Conservation (phyloP, 2,113 vertebrate species). For the Euleptes europaea region DNA sequence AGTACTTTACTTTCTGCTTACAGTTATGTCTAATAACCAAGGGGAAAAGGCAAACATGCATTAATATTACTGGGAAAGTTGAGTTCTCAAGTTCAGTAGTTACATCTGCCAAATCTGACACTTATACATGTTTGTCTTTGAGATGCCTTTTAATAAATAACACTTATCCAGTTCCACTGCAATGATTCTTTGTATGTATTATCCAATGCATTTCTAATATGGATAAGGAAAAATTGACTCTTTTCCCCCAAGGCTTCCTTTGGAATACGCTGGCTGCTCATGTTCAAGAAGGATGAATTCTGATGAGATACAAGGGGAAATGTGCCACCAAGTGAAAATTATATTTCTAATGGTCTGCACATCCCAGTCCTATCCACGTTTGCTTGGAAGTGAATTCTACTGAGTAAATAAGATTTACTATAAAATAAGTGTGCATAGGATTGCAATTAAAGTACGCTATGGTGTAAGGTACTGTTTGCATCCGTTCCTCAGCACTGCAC, state of each 20-base stretch:
- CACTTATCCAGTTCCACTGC: not conserved
- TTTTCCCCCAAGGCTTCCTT: not conserved
- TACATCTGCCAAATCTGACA: not conserved
- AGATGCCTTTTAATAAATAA: not conserved
- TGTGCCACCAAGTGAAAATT: not conserved
- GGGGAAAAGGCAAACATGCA: not conserved
- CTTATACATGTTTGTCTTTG: not conserved
- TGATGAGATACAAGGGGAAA: not conserved
- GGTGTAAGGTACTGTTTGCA: too few relatives aligned
- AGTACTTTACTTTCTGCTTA: not conserved
- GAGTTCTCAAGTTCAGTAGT: not conserved
- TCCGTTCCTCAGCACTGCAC: too few relatives aligned
- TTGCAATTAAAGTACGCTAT: not conserved
- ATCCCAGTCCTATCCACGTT: not conserved
- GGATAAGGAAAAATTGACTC: not conserved
- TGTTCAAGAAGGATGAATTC: not conserved
- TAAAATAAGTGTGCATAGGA: not conserved
- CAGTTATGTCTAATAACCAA: not conserved
- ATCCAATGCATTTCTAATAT: not conserved
- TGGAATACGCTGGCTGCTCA: too few relatives aligned
- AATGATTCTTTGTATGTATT: not conserved
- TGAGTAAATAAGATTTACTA: not conserved
- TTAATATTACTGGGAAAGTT: not conserved
- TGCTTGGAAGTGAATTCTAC: not conserved
- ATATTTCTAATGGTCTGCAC: not conserved